Evolutionary conservation across 2,888 invertebrate species (phyloP).

Genomic region (Nemapogon koenigi): DNA sequence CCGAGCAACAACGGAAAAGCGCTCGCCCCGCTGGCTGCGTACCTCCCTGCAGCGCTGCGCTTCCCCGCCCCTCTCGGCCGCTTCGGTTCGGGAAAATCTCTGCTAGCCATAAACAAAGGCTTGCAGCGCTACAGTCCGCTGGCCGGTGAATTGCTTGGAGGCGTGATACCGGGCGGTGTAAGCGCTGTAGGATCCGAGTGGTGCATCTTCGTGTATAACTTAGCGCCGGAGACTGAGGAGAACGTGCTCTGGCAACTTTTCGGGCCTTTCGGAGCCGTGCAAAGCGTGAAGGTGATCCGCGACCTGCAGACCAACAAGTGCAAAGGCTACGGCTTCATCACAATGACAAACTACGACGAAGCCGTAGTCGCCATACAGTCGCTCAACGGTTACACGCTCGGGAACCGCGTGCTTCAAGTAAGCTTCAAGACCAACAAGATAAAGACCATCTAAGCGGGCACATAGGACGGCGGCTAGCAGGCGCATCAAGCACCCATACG

Average conservation of each 20-base stretch:
- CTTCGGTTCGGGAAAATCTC: slow-evolving; percentile 88
- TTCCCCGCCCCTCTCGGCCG: slow-evolving; percentile 72
- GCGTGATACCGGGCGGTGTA: slow-evolving; percentile 72
- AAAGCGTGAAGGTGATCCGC: slow-evolving; percentile 91
- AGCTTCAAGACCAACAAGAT: slow-evolving; percentile 89
- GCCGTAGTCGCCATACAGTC: slow-evolving; percentile 91
- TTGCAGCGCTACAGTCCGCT: slow-evolving; percentile 84
- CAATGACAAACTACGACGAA: slow-evolving; percentile 95
- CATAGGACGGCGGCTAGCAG: slow-evolving; percentile 35
- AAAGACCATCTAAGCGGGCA: slow-evolving; percentile 70
- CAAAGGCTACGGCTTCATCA: slow-evolving; percentile 94
- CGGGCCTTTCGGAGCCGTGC: slow-evolving; percentile 93
- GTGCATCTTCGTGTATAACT: slow-evolving; percentile 96
- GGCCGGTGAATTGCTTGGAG: slow-evolving; percentile 81
- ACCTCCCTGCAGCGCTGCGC: slow-evolving; percentile 76
- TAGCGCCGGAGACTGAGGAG: slow-evolving; percentile 95
- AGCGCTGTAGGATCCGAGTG: slow-evolving; percentile 68
- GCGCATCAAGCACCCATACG: slow-evolving; percentile 45
- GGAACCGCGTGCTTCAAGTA: slow-evolving; percentile 90
- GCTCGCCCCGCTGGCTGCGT: slow-evolving; percentile 83
- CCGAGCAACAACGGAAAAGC: slow-evolving; percentile 87
- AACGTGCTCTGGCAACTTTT: slow-evolving; percentile 96
- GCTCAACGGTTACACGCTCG: slow-evolving; percentile 89
- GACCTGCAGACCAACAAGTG: slow-evolving; percentile 93
- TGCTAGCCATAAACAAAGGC: slow-evolving; percentile 83